These are phyloP conservation scores for Xylota segnis DNA, from an alignment of 2,888 invertebrate species.

Conservation along the genomic window DNA sequence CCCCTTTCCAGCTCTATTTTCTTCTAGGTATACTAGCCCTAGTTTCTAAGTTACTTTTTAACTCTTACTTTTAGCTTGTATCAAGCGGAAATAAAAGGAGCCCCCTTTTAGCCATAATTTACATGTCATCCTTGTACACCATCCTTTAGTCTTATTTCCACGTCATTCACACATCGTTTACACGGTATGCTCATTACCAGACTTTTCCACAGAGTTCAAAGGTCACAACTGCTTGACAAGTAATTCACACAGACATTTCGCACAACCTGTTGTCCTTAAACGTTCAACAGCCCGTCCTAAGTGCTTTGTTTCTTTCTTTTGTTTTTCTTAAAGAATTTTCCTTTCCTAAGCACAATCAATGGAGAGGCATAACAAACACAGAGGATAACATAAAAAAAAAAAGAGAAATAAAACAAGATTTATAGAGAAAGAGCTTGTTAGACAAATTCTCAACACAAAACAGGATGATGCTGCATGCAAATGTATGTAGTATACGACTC, in stretches of 20 bases:
- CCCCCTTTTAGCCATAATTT: background rate
- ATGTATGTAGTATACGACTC: constrained; percentile 26
- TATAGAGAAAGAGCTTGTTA: constrained; percentile 1
- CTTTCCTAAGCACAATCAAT: background rate
- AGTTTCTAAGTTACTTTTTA: no score
- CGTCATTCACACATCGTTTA: background rate
- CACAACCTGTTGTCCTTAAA: constrained; percentile 20
- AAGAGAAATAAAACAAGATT: background rate
- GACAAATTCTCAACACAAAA: constrained; percentile 27
- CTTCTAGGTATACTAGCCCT: no score
- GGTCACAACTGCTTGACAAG: background rate
- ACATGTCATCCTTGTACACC: background rate
- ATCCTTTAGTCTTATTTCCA: background rate
- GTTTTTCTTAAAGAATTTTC: background rate
- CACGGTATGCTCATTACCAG: background rate
- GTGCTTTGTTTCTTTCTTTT: background rate
- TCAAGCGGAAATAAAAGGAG: no score
- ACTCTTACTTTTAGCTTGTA: no score
- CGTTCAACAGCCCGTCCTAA: constrained; percentile 4
- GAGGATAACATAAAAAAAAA: background rate
- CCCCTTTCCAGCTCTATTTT: no score
- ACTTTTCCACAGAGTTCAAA: constrained; percentile 10
- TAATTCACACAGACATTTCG: constrained; percentile 1
- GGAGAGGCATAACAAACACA: background rate
- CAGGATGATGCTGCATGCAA: constrained; percentile 37